phyloP scores from a whole-genome alignment of 2,888 invertebrate species.

The Pecten maximus region DNA sequence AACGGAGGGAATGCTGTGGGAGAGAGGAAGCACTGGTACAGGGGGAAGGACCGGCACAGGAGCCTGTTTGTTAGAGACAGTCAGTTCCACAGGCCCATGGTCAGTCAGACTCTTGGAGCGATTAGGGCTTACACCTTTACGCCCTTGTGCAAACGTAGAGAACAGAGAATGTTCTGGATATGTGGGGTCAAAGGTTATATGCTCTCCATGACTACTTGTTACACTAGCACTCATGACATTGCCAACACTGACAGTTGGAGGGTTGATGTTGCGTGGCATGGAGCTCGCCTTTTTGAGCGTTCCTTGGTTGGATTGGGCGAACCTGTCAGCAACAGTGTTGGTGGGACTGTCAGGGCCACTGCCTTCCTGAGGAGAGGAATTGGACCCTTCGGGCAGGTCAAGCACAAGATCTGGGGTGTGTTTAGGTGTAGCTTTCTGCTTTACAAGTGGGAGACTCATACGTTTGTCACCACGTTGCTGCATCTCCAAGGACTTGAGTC shows the following conservation, averaged over 20 bases:
- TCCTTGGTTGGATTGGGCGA: conserved; percentile 90
- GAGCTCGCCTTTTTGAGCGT: conserved; percentile 87
- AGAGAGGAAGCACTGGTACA: conserved; percentile 36
- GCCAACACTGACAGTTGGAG: conserved; percentile 41
- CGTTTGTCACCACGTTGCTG: conserved; percentile 77
- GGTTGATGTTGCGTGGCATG: conserved; percentile 66
- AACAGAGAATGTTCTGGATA: conserved; percentile 46
- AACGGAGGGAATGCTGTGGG: conserved; percentile 37
- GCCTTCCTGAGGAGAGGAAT: conserved; percentile 74
- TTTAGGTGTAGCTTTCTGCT: conserved; percentile 74
- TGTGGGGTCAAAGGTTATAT: conserved; percentile 43
- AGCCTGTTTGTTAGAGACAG: conserved; percentile 30
- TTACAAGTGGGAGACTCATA: conserved; percentile 75
- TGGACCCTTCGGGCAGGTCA: conserved; percentile 79
- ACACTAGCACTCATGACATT: conserved; percentile 9
- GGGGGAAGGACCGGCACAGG: conserved; percentile 37
- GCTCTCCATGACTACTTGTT: neutral
- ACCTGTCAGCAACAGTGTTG: conserved; percentile 88
- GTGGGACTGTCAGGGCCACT: conserved; percentile 76
- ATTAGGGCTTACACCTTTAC: neutral
- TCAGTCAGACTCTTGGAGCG: conserved; percentile 23
- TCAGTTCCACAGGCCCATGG: neutral
- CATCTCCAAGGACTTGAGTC: conserved; percentile 79
- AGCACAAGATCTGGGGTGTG: conserved; percentile 82
- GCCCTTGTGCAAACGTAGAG: conserved; percentile 42